Conservation (phyloP, 2,113 vertebrate genomes). For the Larimichthys polyactis region DNA sequence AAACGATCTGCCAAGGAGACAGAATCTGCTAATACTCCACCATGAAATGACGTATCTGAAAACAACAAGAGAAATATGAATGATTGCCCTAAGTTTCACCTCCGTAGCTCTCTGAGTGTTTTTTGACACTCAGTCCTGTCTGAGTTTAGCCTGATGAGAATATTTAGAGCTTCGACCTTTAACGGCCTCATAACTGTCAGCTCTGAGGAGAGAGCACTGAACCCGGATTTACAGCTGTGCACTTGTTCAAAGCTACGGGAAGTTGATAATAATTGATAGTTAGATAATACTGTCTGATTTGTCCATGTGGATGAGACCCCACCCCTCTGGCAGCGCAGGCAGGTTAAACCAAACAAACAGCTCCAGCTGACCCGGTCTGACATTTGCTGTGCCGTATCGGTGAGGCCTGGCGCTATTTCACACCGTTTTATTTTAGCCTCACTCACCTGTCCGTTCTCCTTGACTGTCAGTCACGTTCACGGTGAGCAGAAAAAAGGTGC, state of each 20-base stretch:
- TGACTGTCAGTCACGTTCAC: conserved; percentile 20
- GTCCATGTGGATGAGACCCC: not conserved
- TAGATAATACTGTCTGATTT: not conserved
- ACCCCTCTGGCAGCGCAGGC: not conserved
- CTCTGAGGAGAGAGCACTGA: not conserved
- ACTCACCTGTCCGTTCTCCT: conserved; percentile 49
- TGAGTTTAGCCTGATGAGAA: not conserved
- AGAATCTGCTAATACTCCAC: too few species aligned
- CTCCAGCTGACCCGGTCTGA: conserved; percentile 16
- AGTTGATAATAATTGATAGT: too few species aligned
- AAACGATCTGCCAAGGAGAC: not conserved
- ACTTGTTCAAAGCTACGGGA: not conserved
- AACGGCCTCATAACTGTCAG: not conserved
- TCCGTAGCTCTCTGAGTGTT: not conserved
- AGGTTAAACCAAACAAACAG: not conserved
- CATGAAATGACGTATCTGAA: too few species aligned
- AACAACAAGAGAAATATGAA: not conserved
- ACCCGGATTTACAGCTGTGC: not conserved
- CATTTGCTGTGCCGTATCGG: conserved; percentile 12
- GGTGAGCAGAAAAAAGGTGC: not conserved
- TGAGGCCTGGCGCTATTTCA: not conserved
- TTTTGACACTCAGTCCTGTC: not conserved
- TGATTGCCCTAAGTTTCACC: not conserved
- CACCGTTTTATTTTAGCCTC: conserved; percentile 52
- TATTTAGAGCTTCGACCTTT: not conserved